Conservation (phyloP, 2,888 invertebrate species). For the Polylopha cassiicola region DNA sequence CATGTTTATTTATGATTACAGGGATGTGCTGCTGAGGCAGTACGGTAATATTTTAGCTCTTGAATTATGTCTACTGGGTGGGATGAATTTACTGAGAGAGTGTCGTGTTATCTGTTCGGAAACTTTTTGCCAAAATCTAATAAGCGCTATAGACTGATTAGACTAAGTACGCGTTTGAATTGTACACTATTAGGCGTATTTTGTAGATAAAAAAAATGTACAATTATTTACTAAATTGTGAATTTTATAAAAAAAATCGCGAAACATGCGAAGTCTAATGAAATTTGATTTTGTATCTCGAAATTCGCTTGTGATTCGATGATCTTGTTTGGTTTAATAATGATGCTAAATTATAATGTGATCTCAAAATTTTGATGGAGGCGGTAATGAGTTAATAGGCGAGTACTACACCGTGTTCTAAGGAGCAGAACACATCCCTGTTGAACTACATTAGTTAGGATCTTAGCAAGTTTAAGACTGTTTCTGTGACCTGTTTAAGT, state of each 20-base stretch:
- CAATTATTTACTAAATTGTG: constrained; percentile 72
- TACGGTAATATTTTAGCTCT: constrained; percentile 53
- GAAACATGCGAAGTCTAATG: constrained; percentile 53
- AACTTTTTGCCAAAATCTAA: constrained; percentile 69
- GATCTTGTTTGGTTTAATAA: constrained; percentile 67
- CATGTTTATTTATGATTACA: constrained; percentile 72
- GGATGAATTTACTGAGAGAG: constrained; percentile 56
- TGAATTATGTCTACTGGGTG: constrained; percentile 42
- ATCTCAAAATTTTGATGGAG: constrained; percentile 30
- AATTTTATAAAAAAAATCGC: constrained; percentile 51
- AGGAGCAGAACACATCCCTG: constrained; percentile 76
- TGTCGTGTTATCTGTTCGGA: constrained; percentile 47
- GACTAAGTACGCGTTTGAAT: constrained; percentile 72
- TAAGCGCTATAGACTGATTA: constrained; percentile 78
- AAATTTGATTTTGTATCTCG: constrained; percentile 53
- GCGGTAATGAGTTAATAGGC: constrained; percentile 54
- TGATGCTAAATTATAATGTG: constrained; percentile 33
- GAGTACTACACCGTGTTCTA: constrained; percentile 70
- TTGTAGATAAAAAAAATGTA: constrained; percentile 65
- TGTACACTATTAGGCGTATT: constrained; percentile 77
- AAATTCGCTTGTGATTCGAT: constrained; percentile 60
- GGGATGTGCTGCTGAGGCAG: constrained; percentile 74
- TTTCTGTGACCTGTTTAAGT: constrained; percentile 78
- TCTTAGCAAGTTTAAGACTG: constrained; percentile 77
- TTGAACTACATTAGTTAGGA: constrained; percentile 72